These are phyloP conservation scores for Oryzias javanicus DNA, from an alignment of 2,113 vertebrate genomes.

Conservation along the genomic window DNA sequence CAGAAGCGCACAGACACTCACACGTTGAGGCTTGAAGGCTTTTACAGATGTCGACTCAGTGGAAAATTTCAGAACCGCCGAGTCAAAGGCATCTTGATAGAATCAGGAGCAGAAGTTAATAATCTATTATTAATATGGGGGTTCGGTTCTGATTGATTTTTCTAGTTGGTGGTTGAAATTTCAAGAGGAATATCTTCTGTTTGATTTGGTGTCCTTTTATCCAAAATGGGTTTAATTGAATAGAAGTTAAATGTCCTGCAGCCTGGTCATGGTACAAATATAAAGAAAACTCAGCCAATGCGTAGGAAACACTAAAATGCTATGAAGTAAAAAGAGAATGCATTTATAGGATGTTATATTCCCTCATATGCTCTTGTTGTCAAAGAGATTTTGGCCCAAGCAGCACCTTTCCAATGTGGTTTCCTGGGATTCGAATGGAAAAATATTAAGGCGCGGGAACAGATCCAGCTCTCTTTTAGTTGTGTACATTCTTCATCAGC, in stretches of 20 bases:
- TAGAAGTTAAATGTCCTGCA: conserved; percentile 7
- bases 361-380: conserved; percentile 60
- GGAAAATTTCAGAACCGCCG: conserved; percentile 62
- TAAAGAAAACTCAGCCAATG: conserved; percentile 35
- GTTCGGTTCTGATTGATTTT: not conserved
- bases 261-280: conserved; percentile 1
- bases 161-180: not conserved
- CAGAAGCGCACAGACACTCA: conserved; percentile 34
- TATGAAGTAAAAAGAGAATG: conserved; percentile 47
- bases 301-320: conserved; percentile 21
- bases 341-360: conserved; percentile 64
- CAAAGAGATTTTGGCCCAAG: conserved; percentile 64
- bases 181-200: not conserved
- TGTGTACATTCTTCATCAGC: conserved; percentile 68
- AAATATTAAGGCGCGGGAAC: conserved; percentile 61
- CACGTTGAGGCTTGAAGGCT: conserved; percentile 39
- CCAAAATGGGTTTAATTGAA: not conserved
- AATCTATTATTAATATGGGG: conserved; percentile 6
- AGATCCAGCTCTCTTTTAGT: conserved; percentile 59
- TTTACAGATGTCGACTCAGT: conserved; percentile 50
- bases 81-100: conserved; percentile 40
- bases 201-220: not conserved
- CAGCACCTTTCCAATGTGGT: conserved; percentile 65
- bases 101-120: conserved; percentile 18
- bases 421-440: conserved; percentile 71